Percentiles rank a stretch among this genome's conserved stretches.
Conservation (phyloP, 2,888 invertebrate genomes). For the Pilophorus perplexus region DNA sequence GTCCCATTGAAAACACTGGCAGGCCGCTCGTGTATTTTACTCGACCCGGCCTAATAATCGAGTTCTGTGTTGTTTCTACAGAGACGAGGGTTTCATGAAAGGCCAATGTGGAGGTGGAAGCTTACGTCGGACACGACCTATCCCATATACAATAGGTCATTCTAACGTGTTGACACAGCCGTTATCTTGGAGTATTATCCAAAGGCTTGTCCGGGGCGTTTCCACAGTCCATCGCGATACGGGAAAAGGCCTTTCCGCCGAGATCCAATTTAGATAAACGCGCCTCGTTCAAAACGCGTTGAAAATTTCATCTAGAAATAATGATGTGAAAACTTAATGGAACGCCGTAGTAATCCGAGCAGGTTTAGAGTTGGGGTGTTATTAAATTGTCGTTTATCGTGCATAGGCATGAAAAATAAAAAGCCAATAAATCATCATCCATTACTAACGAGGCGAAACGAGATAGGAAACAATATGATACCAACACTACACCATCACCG, state of each 20-base stretch:
- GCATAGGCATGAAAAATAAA: too few relatives aligned
- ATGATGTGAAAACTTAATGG: background rate
- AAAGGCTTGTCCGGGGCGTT: background rate
- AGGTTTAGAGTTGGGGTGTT: background rate
- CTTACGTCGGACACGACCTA: conserved; percentile 6
- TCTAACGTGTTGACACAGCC: conserved; percentile 7
- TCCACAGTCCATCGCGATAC: background rate
- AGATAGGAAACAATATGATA: too few relatives aligned
- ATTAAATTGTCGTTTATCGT: too few relatives aligned
- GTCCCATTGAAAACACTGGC: too few relatives aligned
- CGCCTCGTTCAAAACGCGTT: background rate
- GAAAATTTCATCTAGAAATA: background rate
- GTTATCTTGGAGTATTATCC: background rate
- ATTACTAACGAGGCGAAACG: too few relatives aligned
- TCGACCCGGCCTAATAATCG: too few relatives aligned
- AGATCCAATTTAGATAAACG: conserved; percentile 16
- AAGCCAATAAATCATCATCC: too few relatives aligned
- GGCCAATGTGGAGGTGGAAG: background rate
- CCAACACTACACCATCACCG: too few relatives aligned
- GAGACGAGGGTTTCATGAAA: conserved; percentile 17
- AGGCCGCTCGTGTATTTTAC: too few relatives aligned
- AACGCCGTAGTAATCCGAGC: background rate
- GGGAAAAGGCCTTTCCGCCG: background rate
- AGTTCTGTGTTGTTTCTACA: too few relatives aligned
- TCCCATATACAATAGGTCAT: conserved; percentile 17